phyloP scores from a whole-genome alignment of 2,797 vertebrate species.

The Valencia hispanica region DNA sequence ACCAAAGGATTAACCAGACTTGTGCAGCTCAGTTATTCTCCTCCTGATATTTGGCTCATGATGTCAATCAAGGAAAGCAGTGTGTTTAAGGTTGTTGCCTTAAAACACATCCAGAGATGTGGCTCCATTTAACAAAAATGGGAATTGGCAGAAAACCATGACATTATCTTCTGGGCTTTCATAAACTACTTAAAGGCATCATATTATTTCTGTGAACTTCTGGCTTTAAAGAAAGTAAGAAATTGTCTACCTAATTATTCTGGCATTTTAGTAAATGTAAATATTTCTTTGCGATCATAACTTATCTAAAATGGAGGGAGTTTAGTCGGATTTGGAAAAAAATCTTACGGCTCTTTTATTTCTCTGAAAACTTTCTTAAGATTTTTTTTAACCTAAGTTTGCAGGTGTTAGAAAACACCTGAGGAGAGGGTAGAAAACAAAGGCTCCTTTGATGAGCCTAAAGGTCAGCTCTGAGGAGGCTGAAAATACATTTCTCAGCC shows the following conservation, averaged over 20 bases:
- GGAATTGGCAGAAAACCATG: neutral
- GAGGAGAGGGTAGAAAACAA: constrained; percentile 47
- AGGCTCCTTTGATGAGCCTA: constrained; percentile 45
- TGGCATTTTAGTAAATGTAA: too few relatives aligned
- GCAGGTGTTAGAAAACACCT: constrained; percentile 7
- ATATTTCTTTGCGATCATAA: too few relatives aligned
- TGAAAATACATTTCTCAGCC: constrained; percentile 29
- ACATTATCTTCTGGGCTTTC: neutral
- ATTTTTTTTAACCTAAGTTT: constrained; percentile 25
- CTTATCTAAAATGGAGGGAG: too few relatives aligned
- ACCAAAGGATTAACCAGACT: too few relatives aligned
- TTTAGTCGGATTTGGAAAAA: too few relatives aligned
- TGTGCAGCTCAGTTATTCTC: too few relatives aligned
- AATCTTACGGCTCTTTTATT: neutral
- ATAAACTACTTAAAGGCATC: neutral
- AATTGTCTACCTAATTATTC: too few relatives aligned
- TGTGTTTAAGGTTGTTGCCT: too few relatives aligned
- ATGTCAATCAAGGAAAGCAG: too few relatives aligned
- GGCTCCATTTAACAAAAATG: too few relatives aligned
- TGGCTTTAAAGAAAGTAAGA: neutral
- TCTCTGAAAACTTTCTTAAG: constrained; percentile 9
- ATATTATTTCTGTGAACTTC: neutral
- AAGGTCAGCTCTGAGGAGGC: constrained; percentile 53
- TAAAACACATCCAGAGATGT: too few relatives aligned
- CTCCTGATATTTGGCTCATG: too few relatives aligned